Conservation (phyloP, 2,113 vertebrate species). For the Notechis scutatus region DNA sequence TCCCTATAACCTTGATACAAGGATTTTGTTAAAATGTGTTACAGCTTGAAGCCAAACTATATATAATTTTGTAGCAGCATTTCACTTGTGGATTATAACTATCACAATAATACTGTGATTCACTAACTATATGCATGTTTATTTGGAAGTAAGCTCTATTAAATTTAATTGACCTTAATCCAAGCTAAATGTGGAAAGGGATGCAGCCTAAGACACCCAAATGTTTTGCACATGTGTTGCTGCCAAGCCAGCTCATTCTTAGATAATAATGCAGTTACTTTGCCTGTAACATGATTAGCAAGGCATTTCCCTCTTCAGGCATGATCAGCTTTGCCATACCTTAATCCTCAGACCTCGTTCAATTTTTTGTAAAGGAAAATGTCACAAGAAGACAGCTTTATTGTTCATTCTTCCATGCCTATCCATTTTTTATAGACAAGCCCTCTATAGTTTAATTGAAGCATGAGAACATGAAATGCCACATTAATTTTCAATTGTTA, state of each 20-base stretch:
- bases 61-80: background rate
- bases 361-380: background rate
- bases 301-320: background rate
- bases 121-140: background rate
- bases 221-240: background rate
- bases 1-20: background rate
- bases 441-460: background rate
- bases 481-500: conserved; percentile 1
- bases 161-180: background rate
- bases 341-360: background rate
- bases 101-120: background rate
- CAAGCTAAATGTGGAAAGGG: background rate
- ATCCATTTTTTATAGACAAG: background rate
- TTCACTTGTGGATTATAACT: background rate
- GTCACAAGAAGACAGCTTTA: background rate
- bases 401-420: background rate
- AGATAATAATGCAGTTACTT: background rate
- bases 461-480: background rate
- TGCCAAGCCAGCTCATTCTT: background rate
- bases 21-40: background rate
- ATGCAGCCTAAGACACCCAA: background rate
- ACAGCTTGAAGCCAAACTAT: background rate
- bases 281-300: background rate
- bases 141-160: background rate
- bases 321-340: background rate